Evolutionary conservation across 1,140 invertebrate genomes (phyloP).

Genomic region (Pogonognathellus flavescens): DNA sequence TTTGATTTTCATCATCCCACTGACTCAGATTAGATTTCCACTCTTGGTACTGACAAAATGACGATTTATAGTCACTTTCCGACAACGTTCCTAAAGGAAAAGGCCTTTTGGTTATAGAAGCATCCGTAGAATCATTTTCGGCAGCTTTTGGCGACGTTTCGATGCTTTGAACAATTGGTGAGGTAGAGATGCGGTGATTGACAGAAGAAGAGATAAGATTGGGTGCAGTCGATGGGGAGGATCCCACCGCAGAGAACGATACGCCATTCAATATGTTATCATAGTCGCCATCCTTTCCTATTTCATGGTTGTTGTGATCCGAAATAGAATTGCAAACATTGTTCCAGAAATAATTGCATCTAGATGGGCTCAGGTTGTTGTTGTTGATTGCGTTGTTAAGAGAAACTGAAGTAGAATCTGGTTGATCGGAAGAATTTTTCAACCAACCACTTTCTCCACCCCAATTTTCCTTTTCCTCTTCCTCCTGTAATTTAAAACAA

Average conservation of each 20-base stretch:
- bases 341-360: constrained; percentile 36
- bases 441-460: constrained; percentile 37
- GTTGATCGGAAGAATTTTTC: constrained; percentile 9
- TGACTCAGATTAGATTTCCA: constrained; percentile 43
- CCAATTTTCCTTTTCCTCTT: constrained; percentile 64
- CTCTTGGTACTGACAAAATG: constrained; percentile 49
- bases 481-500: constrained; percentile 50
- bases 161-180: not conserved
- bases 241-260: constrained; percentile 16
- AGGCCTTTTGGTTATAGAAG: not conserved
- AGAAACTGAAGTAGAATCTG: constrained; percentile 41
- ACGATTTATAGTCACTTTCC: constrained; percentile 10
- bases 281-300: constrained; percentile 5
- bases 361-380: not conserved
- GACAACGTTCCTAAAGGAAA: constrained; percentile 6
- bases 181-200: not conserved
- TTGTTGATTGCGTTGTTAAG: constrained; percentile 42
- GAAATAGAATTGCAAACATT: constrained; percentile 46
- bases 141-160: not conserved
- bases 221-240: not conserved
- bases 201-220: constrained; percentile 13
- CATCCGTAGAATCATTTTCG: constrained; percentile 6
- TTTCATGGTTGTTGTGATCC: not conserved
- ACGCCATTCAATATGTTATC: constrained; percentile 28
- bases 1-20: constrained; percentile 43